Evolutionary conservation across 1,140 invertebrate genomes (phyloP).

Genomic region (Yoshiicerus persimilis): DNA sequence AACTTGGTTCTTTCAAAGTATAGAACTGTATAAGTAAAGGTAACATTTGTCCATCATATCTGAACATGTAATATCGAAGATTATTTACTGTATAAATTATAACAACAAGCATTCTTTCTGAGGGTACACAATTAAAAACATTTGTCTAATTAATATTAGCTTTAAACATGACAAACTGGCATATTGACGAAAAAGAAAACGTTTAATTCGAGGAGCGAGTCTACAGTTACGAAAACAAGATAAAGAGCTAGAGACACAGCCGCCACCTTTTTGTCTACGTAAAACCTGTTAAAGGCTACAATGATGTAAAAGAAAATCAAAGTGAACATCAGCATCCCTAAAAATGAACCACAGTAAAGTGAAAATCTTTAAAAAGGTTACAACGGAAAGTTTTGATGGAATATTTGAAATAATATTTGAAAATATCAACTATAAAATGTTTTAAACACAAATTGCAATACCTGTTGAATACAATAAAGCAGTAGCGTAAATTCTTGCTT

Average conservation of each 20-base stretch:
- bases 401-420: too few species aligned
- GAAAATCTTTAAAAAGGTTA: background rate
- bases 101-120: too few species aligned
- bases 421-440: background rate
- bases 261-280: slow-evolving; percentile 35
- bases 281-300: slow-evolving; percentile 25
- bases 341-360: background rate
- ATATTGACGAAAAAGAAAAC: slow-evolving; percentile 57
- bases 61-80: too few species aligned
- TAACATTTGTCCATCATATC: too few species aligned
- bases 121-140: background rate
- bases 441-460: background rate
- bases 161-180: slow-evolving; percentile 52
- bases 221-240: slow-evolving; percentile 63
- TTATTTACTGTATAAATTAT: too few species aligned
- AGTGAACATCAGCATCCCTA: slow-evolving; percentile 26
- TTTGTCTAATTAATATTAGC: background rate
- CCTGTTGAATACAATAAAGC: slow-evolving; percentile 25
- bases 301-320: slow-evolving; percentile 13
- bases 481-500: slow-evolving; percentile 4
- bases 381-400: too few species aligned
- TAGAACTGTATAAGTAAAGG: background rate
- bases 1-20: background rate
- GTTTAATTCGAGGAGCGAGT: slow-evolving; percentile 62
- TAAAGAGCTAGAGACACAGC: slow-evolving; percentile 59